Base-by-base conservation (phyloP, 2,113 vertebrate species). In the Alouatta palliata region DNA sequence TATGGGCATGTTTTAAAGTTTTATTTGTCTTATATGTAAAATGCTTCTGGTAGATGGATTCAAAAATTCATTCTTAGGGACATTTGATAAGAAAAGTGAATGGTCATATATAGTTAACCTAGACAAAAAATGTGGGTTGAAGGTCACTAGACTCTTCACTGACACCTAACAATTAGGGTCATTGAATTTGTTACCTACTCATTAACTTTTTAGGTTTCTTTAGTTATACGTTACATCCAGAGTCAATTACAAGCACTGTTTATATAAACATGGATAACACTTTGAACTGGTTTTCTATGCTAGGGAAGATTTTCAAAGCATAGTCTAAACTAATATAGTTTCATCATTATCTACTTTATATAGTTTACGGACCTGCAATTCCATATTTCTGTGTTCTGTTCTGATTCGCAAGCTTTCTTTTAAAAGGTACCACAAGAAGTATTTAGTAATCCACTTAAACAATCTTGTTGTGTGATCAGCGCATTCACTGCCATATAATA, bases 91-190 rank as follows among this genome's bases (percentile, higher is more conserved):
- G 49, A 83, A 40, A 68, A 85, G 17, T 79, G 40, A 5, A 9
- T 75, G 12, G 11, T 88, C 79, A 85, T 81, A 49, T 56, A 61
- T 85, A 47, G 49, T 90, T 49, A 87, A 47, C 75, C 32, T 85
- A 95, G n/a, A 61, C 89, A 52, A 83, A 86, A 94, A 95, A 86
- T 87, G 14, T 90, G 75, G 58, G 3, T 89, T 93, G 20, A 54
- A 54, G n/a, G 32, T 76, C 64, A 64, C 30, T 68, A 83, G 61
- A 77, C 73, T 71, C 8, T 52, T 80, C 35, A 85, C 25, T 92
- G 20, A 30, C 19, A 90, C 19, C 52, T 64, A 8, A 58, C 35
- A 79, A 10, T 82, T 87, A 61, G 61, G 37, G 32, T 79, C 32
- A 47, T 20, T 95, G 52, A 83, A 37, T 64, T 71, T 70, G 32